Base-by-base conservation (phyloP, 2,888 invertebrate species). In the Theodoxus fluviatilis region DNA sequence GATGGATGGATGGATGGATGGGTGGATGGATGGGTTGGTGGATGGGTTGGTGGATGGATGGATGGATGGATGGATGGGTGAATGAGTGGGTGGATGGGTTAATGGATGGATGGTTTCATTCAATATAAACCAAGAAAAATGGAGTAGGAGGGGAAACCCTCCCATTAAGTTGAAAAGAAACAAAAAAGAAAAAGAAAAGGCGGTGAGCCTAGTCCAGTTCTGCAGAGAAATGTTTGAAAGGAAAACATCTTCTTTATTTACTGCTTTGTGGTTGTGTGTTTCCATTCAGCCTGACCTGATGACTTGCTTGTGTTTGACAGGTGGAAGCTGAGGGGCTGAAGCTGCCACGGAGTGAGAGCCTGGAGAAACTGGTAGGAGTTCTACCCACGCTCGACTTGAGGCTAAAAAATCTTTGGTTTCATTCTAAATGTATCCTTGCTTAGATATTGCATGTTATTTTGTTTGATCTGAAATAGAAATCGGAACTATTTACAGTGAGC, bases 311-410 rank as follows among this genome's bases (percentile, higher is more conserved):
- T 68, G 47, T 61, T 43, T 28, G 31, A 15, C 31, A 33, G 37
- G 55, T 18, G 37, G n/a, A 33, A 31, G 3, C 47, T 33, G 6
- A 33, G 33, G 6, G 28, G 33, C 4, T 18, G 49, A 43, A 74
- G 7, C 61, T 82, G 4, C 72, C 76, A 15, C 76, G 77, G 70
- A 81, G 82, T 75, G 80, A 81, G 63, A 82, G 81, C 68, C 66
- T 83, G 15, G 83, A 83, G 63, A 78, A 80, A 28, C 73, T 83
- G 72, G 75, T 79, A 75, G 69, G 67, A 67, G 25, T 68, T 37
- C 38, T n/a, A 43, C 6, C n/a, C 22, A 40, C 28, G 25, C 49
- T 43, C 38, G 49, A 4, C 3, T 31, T 49, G 31, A 1, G 49
- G 6, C 35, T 61, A n/a, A 6, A 61, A 9, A 25, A 15, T 15